Percentiles rank a stretch among this genome's conserved stretches.
These are phyloP conservation scores for Andinoacara biseriatus DNA, from an alignment of 2,113 vertebrate species.

Conservation along the genomic window DNA sequence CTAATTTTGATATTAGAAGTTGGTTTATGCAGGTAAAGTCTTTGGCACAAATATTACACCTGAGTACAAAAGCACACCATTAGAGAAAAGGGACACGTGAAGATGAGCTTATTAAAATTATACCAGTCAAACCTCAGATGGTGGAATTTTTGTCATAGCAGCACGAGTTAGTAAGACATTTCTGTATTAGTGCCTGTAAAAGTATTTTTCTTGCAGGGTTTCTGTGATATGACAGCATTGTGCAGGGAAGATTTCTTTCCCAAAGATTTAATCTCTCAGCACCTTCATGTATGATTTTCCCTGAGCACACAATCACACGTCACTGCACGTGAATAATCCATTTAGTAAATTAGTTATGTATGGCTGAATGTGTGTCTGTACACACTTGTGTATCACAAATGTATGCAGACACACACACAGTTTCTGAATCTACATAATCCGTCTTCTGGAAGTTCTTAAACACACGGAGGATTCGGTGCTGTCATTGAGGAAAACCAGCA, in stretches of 20 bases:
- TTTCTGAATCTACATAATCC: slow-evolving; percentile 58
- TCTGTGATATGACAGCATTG: slow-evolving; percentile 22
- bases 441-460: slow-evolving; percentile 31
- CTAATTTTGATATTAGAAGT: not conserved
- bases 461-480: slow-evolving; percentile 11
- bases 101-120: not conserved
- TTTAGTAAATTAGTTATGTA: slow-evolving; percentile 38
- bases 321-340: slow-evolving; percentile 36
- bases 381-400: not conserved
- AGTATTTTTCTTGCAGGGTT: slow-evolving; percentile 1
- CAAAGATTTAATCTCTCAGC: slow-evolving; percentile 52
- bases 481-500: slow-evolving; percentile 14
- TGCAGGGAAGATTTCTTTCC: slow-evolving; percentile 31
- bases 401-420: not conserved
- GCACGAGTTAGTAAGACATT: slow-evolving; percentile 3
- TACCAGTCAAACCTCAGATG: not conserved
- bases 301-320: not conserved
- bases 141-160: not conserved
- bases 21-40: not conserved
- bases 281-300: slow-evolving; percentile 22
- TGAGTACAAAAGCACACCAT: not conserved
- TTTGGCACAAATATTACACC: too few relatives aligned
- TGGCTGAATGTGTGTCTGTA: slow-evolving; percentile 9
- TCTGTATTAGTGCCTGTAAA: not conserved
- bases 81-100: not conserved